A percentile compares a stretch with the other conserved stretches of the same genome.
Evolutionary conservation across 2,888 invertebrate species (phyloP).

Genomic region (Oscheius myriophilus): DNA sequence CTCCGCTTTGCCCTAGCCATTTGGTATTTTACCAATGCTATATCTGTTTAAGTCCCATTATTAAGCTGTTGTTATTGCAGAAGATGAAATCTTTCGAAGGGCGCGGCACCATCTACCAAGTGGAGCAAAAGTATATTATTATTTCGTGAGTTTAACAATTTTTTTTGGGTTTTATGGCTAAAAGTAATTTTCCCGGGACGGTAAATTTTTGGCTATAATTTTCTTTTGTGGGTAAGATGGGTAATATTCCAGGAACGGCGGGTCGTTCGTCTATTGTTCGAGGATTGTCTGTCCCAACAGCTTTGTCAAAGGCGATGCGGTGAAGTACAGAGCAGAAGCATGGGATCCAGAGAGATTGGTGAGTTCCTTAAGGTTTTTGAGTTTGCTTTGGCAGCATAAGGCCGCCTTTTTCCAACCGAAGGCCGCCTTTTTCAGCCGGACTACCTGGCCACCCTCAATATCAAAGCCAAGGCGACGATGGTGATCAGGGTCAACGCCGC

Average conservation of each 20-base stretch:
- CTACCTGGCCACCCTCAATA: not conserved
- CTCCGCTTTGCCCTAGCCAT: no score
- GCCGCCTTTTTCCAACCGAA: not conserved
- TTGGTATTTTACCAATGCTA: no score
- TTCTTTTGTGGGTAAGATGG: no score
- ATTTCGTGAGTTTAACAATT: not conserved
- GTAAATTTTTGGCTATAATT: no score
- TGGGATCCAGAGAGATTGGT: constrained; percentile 17
- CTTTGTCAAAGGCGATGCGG: not conserved
- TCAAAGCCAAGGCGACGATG: constrained; percentile 1
- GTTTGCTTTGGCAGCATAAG: not conserved
- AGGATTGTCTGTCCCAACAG: not conserved
- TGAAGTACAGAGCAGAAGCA: not conserved
- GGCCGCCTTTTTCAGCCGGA: no score
- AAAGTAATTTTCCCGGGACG: no score
- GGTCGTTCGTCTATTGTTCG: not conserved
- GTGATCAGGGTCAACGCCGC: not conserved
- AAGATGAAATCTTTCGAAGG: not conserved
- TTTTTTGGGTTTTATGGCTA: no score
- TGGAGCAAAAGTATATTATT: not conserved
- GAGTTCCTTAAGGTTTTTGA: not conserved
- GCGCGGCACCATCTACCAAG: not conserved
- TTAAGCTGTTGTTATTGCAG: no score
- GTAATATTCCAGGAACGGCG: not conserved
- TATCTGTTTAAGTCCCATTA: no score